These are phyloP conservation scores for Alectoris magna DNA, from an alignment of 2,797 vertebrate species.

Conservation along the genomic window DNA sequence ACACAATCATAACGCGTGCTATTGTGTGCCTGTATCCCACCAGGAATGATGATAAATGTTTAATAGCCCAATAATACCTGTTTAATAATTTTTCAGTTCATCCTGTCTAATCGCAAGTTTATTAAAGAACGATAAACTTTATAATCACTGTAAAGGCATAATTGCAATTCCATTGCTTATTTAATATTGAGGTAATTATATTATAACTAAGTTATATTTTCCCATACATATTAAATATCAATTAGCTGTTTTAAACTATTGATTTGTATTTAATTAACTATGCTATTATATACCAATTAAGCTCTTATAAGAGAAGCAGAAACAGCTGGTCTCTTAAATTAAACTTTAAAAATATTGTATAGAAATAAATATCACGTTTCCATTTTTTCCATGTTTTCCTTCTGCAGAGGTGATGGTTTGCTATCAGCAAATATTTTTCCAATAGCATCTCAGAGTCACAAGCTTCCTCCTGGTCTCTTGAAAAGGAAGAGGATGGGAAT, in stretches of 20 bases:
- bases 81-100: constrained; percentile 78
- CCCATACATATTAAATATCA: constrained; percentile 83
- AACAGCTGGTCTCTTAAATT: constrained; percentile 79
- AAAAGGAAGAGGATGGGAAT: not conserved
- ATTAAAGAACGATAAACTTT: constrained; percentile 82
- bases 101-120: constrained; percentile 78
- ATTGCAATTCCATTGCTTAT: constrained; percentile 79
- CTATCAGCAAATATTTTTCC: constrained; percentile 2
- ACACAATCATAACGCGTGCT: constrained; percentile 1
- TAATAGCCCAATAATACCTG: constrained; percentile 79
- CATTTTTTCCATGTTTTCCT: not conserved
- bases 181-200: constrained; percentile 81
- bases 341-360: constrained; percentile 68
- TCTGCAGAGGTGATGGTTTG: not conserved
- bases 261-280: constrained; percentile 85
- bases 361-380: constrained; percentile 56
- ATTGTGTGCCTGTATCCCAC: constrained; percentile 56
- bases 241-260: constrained; percentile 84
- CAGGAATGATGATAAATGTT: constrained; percentile 76
- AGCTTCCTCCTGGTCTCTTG: not conserved
- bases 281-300: constrained; percentile 85
- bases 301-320: constrained; percentile 76
- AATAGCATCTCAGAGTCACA: rapidly evolving
- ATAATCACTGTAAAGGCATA: constrained; percentile 75
- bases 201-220: constrained; percentile 75